Evolutionary conservation across 2,888 invertebrate genomes (phyloP), one percentile per base, ranked within the genome.

Genomic region (Nemotelus pantherinus): DNA sequence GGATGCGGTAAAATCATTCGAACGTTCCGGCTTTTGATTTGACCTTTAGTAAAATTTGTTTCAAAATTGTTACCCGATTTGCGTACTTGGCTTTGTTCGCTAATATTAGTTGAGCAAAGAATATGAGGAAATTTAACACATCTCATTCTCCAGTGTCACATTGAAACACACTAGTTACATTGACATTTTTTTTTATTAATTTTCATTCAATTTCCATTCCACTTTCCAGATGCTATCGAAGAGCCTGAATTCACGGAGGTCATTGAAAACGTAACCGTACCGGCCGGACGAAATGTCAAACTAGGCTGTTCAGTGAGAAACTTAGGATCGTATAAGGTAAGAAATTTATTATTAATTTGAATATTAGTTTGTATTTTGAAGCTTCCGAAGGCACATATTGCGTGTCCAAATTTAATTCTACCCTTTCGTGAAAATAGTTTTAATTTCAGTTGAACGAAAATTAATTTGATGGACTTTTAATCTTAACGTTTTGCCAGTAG

Each of bases 221-320:
- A 25, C 88, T 86, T 92, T 92, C 79, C 91, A 94, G 87, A 81
- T 81, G 91, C 93, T 82, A 90, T 91, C 81, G 93, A 93, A 85
- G 96, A 96, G 88, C 96, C 96, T 55, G 95, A 95, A 88, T 96
- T 96, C 88, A 92, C 94, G 80, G 95, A 95, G 87, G 92, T 93
- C 84, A 96, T 96, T 85, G 94, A 95, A 88, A 96, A 96, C 89
- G 93, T 95, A 84, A 96, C 96, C 80, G 95, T 87, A 84, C 88
- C 87, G 83, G 95, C 95, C 79, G 96, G 96, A 81, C 91, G 96
- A 82, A 95, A 93, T 87, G 94, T 96, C 83, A 94, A 94, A 84
- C 91, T 96, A 83, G 94, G 95, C 77, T 96, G 96, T 88, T 94
- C 95, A 55, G 96, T 96, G 83, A 95, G 95, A 88, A 95, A 96